phyloP scores from a whole-genome alignment of 2,113 vertebrate genomes.

The Hemibagrus wyckioides region DNA sequence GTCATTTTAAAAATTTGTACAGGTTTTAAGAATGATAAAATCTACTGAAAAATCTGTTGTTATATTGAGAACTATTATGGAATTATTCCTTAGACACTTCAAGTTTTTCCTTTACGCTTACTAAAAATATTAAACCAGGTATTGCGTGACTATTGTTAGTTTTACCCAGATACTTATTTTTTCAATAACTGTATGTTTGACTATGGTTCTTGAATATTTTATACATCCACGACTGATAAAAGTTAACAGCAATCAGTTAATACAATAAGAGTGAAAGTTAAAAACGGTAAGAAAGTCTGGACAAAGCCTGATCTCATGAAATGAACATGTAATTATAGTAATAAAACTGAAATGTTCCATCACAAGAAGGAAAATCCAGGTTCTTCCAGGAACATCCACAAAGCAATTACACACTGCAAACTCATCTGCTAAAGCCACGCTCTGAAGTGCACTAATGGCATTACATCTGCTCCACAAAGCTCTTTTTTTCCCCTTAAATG shows the following conservation, averaged over 20 bases:
- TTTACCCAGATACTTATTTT: not conserved
- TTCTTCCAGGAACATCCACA: not conserved
- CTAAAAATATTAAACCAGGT: not conserved
- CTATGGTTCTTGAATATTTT: not conserved
- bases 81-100: not conserved
- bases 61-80: not conserved
- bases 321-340: no score
- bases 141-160: not conserved
- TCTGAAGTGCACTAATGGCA: not conserved
- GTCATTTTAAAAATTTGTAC: not conserved
- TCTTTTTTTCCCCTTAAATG: not conserved
- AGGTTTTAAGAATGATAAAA: not conserved
- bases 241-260: not conserved
- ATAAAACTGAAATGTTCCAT: not conserved
- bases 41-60: not conserved
- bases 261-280: not conserved
- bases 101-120: not conserved
- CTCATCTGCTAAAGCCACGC: not conserved
- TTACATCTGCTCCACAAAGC: not conserved
- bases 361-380: not conserved
- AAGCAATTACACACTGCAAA: not conserved
- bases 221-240: not conserved
- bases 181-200: not conserved
- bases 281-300: not conserved
- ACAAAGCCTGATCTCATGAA: not conserved